Evolutionary conservation across 2,888 invertebrate species (phyloP).

Genomic region (Xanthia togata): DNA sequence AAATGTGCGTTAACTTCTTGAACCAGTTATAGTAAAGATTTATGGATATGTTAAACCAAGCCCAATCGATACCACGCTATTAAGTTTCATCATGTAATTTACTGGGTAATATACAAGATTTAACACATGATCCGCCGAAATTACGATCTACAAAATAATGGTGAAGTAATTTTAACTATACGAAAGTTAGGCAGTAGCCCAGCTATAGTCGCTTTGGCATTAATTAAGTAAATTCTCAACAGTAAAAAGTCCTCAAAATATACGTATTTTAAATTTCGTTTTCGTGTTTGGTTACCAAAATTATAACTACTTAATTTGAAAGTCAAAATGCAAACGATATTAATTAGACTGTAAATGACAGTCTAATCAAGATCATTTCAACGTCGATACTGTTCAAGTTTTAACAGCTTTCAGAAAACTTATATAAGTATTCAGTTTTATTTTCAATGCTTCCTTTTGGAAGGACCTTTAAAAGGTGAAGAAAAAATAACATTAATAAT

Average conservation of each 20-base stretch:
- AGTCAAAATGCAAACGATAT: too few species aligned
- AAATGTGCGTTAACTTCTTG: slow-evolving; percentile 19
- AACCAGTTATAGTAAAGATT: slow-evolving; percentile 41
- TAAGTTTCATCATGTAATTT: slow-evolving; percentile 46
- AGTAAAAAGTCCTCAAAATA: not conserved
- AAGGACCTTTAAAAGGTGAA: too few species aligned
- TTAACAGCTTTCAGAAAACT: too few species aligned
- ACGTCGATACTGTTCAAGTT: too few species aligned
- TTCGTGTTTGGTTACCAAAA: not conserved
- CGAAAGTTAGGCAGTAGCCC: not conserved
- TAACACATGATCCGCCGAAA: slow-evolving; percentile 16
- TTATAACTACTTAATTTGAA: not conserved
- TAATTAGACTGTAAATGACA: too few species aligned
- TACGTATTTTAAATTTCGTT: not conserved
- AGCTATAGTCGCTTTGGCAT: not conserved
- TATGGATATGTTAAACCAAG: slow-evolving; percentile 31
- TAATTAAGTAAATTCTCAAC: too few species aligned
- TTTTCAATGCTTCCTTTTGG: too few species aligned
- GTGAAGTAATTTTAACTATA: slow-evolving; percentile 1
- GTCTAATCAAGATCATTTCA: not conserved
- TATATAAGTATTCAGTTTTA: too few species aligned
- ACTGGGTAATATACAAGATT: slow-evolving; percentile 33
- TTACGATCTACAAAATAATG: slow-evolving; percentile 13
- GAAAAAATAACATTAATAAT: too few species aligned
- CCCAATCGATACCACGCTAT: slow-evolving; percentile 26